Evolutionary conservation across 92 coral and sea anemone species (phyloP), one percentile per base, ranked within the genome.

Genomic region (Bergia sp.): DNA sequence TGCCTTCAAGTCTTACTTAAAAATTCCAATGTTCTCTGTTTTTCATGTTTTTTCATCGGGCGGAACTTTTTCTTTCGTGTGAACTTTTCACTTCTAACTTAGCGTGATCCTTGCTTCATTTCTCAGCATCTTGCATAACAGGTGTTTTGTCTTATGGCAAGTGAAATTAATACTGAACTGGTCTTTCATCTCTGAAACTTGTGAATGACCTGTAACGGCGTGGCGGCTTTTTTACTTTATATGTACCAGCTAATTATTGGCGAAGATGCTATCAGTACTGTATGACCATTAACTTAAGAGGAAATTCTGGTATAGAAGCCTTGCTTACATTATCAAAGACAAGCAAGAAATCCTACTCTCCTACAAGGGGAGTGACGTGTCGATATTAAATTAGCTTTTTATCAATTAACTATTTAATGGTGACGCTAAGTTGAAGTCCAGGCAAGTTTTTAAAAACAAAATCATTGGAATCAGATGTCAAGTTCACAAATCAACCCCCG

Each of bases 401-500:
- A 7, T 39, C 2, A 78, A 49, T 9, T 47, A 79, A n/a, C 82
- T 55, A 11, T n/a, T 61, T 61, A 61, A 7, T 61, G 69, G 69
- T 61, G 69, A 15, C 29, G 2, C 29, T 61, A 23, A 16, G 0
- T 21, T 61, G 69, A 61, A 1, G 16, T 45, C 21, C 20, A 47
- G 57, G 4, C 2, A 79, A 16, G 5, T 77, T 43, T 18, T 40
- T 23, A 23, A 21, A 61, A 47, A 74, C 43, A 74, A 74, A 74
- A 37, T 74, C 65, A 79, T 23, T 49, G 82, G 65, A 57, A 45
- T 79, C 36, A 43, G 40, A 47, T 79, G 82, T 47, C 66, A 79
- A 61, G 6, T 18, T 61, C 21, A 61, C 6, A 61, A 45, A 45
- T 2, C 12, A 12, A 77, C 29, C 81, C 81, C 37, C 81, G 23